phyloP scores from a whole-genome alignment of 2,113 vertebrate species.

The Oreamnos americanus region DNA sequence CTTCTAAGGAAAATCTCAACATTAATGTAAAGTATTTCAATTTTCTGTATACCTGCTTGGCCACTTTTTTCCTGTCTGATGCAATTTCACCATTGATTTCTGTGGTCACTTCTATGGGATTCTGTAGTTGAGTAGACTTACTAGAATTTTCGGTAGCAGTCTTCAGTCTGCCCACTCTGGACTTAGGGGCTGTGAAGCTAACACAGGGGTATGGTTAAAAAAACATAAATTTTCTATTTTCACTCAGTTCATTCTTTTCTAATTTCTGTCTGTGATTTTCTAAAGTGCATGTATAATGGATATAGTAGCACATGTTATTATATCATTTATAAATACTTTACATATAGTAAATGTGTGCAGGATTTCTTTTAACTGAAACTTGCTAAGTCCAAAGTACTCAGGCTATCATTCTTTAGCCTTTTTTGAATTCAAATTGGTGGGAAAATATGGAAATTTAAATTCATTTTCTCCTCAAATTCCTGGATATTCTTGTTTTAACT shows the following conservation, averaged over 20 bases:
- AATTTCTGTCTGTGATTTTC: not conserved
- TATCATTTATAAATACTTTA: constrained; percentile 27
- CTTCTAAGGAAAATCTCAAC: not conserved
- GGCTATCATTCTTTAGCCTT: not conserved
- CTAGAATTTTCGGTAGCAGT: not conserved
- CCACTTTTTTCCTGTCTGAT: not conserved
- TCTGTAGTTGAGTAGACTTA: not conserved
- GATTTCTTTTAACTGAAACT: not conserved
- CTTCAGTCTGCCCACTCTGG: not conserved
- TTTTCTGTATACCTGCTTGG: not conserved
- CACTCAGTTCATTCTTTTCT: not conserved
- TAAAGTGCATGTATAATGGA: not conserved
- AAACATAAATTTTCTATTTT: not conserved
- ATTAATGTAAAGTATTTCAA: not conserved
- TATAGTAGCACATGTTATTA: not conserved
- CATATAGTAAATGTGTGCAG: not conserved
- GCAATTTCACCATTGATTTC: not conserved
- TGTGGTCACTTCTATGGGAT: not conserved
- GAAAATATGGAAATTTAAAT: not conserved
- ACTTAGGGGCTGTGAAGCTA: not conserved
- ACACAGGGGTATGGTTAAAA: rapidly evolving
- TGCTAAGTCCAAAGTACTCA: not conserved
- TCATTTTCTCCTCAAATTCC: constrained; percentile 12
- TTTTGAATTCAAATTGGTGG: not conserved
- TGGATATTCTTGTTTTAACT: constrained; percentile 22